Evolutionary conservation across 2,888 invertebrate species (phyloP).

Genomic region (Archips xylosteana): DNA sequence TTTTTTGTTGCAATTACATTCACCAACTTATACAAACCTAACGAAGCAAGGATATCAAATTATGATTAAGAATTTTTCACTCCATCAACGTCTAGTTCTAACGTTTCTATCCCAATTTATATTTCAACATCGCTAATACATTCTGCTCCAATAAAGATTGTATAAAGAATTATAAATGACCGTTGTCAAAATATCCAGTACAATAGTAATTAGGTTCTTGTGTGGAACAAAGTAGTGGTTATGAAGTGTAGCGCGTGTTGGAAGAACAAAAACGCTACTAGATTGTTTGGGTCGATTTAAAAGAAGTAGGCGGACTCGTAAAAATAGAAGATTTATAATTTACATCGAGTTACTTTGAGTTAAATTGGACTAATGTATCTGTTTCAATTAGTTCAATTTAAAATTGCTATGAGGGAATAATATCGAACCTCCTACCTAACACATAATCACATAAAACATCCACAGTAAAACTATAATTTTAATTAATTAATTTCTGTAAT

Average conservation of each 20-base stretch:
- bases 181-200: slow-evolving; percentile 81
- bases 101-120: slow-evolving; percentile 38
- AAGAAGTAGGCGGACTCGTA: slow-evolving; percentile 44
- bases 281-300: slow-evolving; percentile 61
- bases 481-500: too few species aligned
- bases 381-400: background rate
- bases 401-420: too few species aligned
- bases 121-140: slow-evolving; percentile 52
- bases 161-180: slow-evolving; percentile 77
- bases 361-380: too few species aligned
- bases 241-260: slow-evolving; percentile 74
- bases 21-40: background rate
- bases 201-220: slow-evolving; percentile 82
- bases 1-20: background rate
- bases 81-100: slow-evolving; percentile 10
- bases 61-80: slow-evolving; percentile 2
- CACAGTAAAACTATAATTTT: too few species aligned
- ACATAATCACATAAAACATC: too few species aligned
- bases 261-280: slow-evolving; percentile 75
- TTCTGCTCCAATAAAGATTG: slow-evolving; percentile 65
- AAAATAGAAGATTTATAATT: background rate
- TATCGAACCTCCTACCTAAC: too few species aligned
- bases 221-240: slow-evolving; percentile 73
- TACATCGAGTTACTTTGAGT: too few species aligned
- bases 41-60: background rate